Evolutionary conservation across 2,797 vertebrate genomes (phyloP).

Genomic region (Dendrocincla fuliginosa): DNA sequence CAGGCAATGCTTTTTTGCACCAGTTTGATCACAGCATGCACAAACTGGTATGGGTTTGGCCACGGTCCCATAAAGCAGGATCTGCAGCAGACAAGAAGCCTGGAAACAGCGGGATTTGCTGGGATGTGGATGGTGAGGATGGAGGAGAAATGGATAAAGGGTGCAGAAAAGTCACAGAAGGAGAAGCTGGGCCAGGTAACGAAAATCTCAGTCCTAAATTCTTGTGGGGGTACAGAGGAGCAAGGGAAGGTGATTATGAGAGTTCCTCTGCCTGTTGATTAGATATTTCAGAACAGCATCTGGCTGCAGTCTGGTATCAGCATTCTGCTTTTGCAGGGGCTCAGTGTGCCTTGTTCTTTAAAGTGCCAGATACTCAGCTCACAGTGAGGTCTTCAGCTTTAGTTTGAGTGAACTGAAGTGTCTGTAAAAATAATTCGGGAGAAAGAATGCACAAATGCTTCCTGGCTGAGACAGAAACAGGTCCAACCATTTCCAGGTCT

Average conservation of each 20-base stretch:
- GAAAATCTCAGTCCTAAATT: background rate
- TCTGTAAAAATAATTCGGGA: conserved; percentile 9
- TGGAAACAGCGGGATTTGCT: background rate
- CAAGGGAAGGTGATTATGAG: background rate
- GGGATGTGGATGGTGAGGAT: background rate
- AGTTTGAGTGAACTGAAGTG: background rate
- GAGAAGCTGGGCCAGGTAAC: background rate
- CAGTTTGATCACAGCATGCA: background rate
- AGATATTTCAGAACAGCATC: background rate
- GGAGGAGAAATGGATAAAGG: background rate
- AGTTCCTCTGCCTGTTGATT: background rate
- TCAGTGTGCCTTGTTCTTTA: background rate
- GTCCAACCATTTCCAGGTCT: conserved; percentile 1
- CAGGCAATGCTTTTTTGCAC: background rate
- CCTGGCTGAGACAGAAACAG: conserved; percentile 1
- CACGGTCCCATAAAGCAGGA: background rate
- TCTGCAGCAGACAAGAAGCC: background rate
- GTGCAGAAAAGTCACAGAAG: background rate
- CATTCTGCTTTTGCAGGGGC: background rate
- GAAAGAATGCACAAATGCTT: conserved; percentile 10
- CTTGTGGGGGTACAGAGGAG: background rate
- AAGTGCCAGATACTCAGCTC: background rate
- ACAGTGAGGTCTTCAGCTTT: background rate
- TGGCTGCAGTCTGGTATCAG: background rate
- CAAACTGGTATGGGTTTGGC: background rate